These are phyloP conservation scores for Dione juno DNA, from an alignment of 2,888 invertebrate genomes.

Conservation along the genomic window DNA sequence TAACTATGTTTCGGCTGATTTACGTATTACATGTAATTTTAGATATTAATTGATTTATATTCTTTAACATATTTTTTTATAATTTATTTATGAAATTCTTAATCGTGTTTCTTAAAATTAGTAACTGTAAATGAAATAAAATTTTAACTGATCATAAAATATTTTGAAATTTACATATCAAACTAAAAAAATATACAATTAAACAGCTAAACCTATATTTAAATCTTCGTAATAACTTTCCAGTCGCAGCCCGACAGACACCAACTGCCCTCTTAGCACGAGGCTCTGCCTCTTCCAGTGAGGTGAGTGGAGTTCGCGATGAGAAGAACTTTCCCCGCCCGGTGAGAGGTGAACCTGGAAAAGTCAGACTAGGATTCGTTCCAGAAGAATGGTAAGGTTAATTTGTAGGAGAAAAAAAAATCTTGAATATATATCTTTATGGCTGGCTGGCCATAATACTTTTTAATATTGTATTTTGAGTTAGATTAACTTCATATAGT, in stretches of 20 bases:
- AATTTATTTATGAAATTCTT: background rate
- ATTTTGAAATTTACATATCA: background rate
- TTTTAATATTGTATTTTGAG: background rate
- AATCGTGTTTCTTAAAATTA: no score
- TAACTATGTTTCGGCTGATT: constrained; percentile 30
- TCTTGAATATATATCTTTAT: no score
- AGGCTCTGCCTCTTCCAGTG: constrained; percentile 58
- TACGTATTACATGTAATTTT: constrained; percentile 3
- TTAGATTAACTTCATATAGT: no score
- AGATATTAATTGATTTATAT: constrained; percentile 34
- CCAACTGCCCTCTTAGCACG: constrained; percentile 80
- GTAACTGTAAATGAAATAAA: no score
- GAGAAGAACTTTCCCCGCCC: constrained; percentile 89
- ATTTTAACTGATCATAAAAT: no score
- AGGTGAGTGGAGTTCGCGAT: constrained; percentile 85
- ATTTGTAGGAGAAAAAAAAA: no score
- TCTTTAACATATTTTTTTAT: background rate
- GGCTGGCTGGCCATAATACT: no score
- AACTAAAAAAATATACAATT: no score
- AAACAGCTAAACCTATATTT: no score
- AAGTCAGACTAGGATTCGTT: constrained; percentile 93
- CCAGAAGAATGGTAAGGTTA: constrained; percentile 93
- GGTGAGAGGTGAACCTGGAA: constrained; percentile 87
- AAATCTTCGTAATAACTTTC: background rate
- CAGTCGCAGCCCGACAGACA: constrained; percentile 76